These are phyloP conservation scores for Brachypodius melanocephalos DNA, from an alignment of 2,113 vertebrate species.

Conservation along the genomic window DNA sequence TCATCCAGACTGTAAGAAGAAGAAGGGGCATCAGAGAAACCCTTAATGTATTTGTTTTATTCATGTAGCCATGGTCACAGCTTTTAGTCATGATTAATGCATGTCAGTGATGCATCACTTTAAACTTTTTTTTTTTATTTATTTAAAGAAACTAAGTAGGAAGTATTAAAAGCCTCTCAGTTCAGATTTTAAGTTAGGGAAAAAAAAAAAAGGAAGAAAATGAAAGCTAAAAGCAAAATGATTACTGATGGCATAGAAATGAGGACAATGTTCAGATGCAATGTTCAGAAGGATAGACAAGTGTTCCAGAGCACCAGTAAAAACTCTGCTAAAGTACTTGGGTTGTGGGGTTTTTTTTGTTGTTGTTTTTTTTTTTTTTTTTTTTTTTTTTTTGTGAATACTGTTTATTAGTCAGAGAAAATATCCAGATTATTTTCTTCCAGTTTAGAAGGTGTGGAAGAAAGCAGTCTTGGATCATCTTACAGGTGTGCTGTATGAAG, in stretches of 20 bases:
- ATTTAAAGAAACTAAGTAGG: conserved; percentile 11
- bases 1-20: neutral
- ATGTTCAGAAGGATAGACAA: neutral
- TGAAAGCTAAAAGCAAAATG: neutral
- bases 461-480: neutral
- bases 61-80: neutral
- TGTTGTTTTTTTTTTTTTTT: too few species aligned
- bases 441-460: neutral
- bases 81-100: conserved; percentile 49
- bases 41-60: conserved; percentile 15
- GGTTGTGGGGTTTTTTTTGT: neutral
- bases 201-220: neutral
- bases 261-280: neutral
- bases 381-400: neutral
- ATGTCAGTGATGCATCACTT: conserved; percentile 20
- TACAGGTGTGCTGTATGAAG: neutral
- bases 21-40: neutral
- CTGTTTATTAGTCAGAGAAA: neutral
- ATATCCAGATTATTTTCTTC: neutral
- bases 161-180: conserved; percentile 20
- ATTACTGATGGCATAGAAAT: neutral
- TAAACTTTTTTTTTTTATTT: conserved; percentile 36
- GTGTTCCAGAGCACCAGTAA: neutral
- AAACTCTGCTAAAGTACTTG: neutral
- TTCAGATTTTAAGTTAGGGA: neutral